Base-by-base conservation (phyloP, 2,888 invertebrate species). In the Stomorhina lunata region DNA sequence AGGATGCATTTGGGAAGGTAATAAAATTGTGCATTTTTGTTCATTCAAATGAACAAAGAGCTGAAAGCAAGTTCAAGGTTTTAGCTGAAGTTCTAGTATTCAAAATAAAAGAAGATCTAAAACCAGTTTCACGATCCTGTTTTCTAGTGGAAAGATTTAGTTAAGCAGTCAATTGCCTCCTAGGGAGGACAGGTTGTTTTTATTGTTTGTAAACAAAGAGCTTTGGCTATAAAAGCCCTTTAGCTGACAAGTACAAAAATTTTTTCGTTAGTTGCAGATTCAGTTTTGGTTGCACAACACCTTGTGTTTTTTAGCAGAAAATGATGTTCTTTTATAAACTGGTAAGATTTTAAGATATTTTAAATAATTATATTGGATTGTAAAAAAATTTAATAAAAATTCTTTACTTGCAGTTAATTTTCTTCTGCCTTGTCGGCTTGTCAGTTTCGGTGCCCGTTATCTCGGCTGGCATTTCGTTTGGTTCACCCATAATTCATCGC, bases 401-500 rank as follows among this genome's bases (percentile, higher is more conserved):
- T 68, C 22, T 71, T 20, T 59, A 15, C 17, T 81, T 61, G 5
- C 37, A 82, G 83, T 72, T 83, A n/a, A 12, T 75, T 25, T 37
- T 71, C 9, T 17, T 72, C 20, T 37, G 80, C n/a, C 12, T 57
- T 1, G n/a, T 82, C 20, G 40, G 61, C 17, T 9, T 53, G 12
- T 29, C 10, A 0, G 10, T 65, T 17, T 9, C 83, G 12, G 27
- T 57, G 40, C 84, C 84, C 1, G 71, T 81, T 29, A 57, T 85
- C 32, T 77, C 81, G n/a, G 80, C 77, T 37, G 84, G 84, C 40
- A 77, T 84, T 43, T 57, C 78, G 32, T 77, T 80, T 76, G 81
- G 81, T 4, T n/a, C 71, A 32, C 71, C 83, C 7, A 55, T 71
- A n/a, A 81, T 75, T 55, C 65, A 27, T 2, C 66, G 73, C 17